A percentile compares a stretch with the other conserved stretches of the same genome.
phyloP scores from a whole-genome alignment of 2,113 vertebrate genomes.

The Meles meles region DNA sequence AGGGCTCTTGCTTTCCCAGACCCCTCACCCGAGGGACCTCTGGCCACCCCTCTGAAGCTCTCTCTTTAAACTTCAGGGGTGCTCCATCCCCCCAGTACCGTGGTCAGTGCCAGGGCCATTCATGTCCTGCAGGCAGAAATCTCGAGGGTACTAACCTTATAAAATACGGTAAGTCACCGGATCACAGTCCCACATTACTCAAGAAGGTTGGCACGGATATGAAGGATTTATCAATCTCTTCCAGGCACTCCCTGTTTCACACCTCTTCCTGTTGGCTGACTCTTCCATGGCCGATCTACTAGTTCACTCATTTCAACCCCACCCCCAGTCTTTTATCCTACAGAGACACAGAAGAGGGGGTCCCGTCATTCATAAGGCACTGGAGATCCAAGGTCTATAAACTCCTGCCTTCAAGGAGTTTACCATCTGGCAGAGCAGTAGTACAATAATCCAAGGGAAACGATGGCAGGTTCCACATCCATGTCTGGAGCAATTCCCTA shows the following conservation, averaged over 20 bases:
- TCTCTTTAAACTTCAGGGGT: background rate
- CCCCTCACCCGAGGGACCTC: background rate
- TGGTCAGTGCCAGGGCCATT: background rate
- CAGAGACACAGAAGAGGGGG: background rate
- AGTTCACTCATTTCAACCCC: background rate
- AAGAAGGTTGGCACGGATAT: background rate
- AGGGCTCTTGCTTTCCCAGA: background rate
- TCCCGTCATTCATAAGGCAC: background rate
- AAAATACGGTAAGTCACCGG: background rate
- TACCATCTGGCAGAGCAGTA: background rate
- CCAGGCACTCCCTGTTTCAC: conserved; percentile 40
- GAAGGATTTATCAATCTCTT: conserved; percentile 15
- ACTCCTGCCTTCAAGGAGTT: background rate
- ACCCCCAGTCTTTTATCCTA: background rate
- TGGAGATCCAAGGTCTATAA: background rate
- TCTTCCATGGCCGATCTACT: background rate
- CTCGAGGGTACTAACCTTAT: background rate
- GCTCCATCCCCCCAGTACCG: background rate
- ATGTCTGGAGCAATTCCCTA: background rate
- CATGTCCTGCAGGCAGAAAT: background rate
- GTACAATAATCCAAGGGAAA: background rate
- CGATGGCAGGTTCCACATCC: fast-evolving
- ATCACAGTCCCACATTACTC: background rate
- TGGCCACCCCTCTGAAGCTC: background rate
- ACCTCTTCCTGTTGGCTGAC: conserved; percentile 50